These are phyloP conservation scores for Athalia cordata DNA, from an alignment of 2,888 invertebrate genomes.

Conservation along the genomic window DNA sequence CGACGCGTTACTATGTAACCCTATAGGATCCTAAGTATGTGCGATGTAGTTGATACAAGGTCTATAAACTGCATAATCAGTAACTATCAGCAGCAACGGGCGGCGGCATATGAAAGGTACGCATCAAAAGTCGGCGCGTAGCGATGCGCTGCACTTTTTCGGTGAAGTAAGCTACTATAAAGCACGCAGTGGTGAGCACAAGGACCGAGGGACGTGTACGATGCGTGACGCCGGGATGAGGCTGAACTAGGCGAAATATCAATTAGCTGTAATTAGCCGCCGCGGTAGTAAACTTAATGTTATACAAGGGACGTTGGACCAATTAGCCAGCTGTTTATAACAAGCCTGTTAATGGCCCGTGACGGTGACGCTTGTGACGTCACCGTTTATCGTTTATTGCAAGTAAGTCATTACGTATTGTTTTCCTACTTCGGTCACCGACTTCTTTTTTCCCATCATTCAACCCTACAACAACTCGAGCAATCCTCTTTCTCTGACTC, in stretches of 20 bases:
- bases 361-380: slow-evolving; percentile 36
- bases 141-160: background rate
- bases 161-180: background rate
- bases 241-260: slow-evolving; percentile 40
- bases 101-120: background rate
- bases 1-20: slow-evolving; percentile 7
- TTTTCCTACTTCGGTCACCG: slow-evolving; percentile 10
- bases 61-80: background rate
- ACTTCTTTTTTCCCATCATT: background rate
- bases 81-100: background rate
- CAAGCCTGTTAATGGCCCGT: slow-evolving; percentile 33
- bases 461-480: background rate
- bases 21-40: too few relatives aligned
- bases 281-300: slow-evolving; percentile 19
- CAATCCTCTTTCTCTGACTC: slow-evolving; percentile 7
- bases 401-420: slow-evolving; percentile 35
- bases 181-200: background rate
- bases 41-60: background rate
- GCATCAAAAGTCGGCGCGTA: background rate
- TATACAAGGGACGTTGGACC: slow-evolving; percentile 29
- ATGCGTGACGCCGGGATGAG: slow-evolving; percentile 36
- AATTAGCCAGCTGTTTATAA: slow-evolving; percentile 30
- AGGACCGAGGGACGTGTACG: background rate
- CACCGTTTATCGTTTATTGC: slow-evolving; percentile 31
- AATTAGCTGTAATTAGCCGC: slow-evolving; percentile 41